Evolutionary conservation across 1,140 invertebrate species (phyloP), one percentile per base, ranked within the genome.

Genomic region (Saccostrea glomerata): DNA sequence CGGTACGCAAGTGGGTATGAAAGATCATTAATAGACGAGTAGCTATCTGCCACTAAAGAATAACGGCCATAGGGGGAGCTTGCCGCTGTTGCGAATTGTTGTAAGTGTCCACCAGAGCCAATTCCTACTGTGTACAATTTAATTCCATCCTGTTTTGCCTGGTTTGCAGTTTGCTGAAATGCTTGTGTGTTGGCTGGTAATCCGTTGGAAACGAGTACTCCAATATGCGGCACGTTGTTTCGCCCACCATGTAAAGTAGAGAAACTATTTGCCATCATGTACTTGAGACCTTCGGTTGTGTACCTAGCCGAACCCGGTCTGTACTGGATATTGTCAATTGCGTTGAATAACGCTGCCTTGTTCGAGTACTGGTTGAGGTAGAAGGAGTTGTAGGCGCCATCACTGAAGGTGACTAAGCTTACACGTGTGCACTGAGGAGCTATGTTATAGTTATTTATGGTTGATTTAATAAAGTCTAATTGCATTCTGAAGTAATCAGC

Each of bases 111-210:
- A 30, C 92, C 92, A 13, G 60, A 87, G n/a, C 93, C 93, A 56
- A 93, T 89, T 15, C 94, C 93, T 55, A 94, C 91, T 47, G 91
- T 88, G 63, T 93, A 94, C 36, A 94, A 25, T 12, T 60, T 92
- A 20, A 93, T 92, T 17, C 93, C 92, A 25, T 55, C 87, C 5
- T 88, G 36, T 40, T 88, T 87, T n/a, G 91, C 92, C 25, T 30
- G 70, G 13, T 87, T n/a, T 0, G 92, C 93, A 55, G 85, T 85
- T 73, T 90, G 89, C 23, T 40, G n/a, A 36, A 88, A 77, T 3
- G 89, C 86, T 23, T 83, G 56, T 11, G 84, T 23, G 63, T 90
- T 90, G n/a, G 58, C 30, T 5, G 92, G 88, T 25, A 63, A 73
- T 47, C 92, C 91, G 85, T 92, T 92, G 3, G 92, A 91, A n/a